phyloP scores from a whole-genome alignment of 2,888 invertebrate species.

The Eupithecia inturbata region DNA sequence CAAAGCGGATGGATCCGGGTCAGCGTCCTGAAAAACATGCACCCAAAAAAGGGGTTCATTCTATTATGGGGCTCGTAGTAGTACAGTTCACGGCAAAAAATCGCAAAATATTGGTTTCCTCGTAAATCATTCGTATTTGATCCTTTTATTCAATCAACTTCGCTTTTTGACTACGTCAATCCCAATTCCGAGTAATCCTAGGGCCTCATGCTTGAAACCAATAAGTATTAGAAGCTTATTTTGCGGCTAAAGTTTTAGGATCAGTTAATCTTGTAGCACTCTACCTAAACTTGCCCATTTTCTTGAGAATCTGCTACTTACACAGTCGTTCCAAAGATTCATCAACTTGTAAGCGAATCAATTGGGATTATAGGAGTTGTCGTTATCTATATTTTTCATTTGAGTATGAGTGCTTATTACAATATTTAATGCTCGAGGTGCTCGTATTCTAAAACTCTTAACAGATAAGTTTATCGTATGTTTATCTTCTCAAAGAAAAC shows the following conservation, averaged over 20 bases:
- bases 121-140: constrained; percentile 23
- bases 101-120: background rate
- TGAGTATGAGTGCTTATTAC: constrained; percentile 12
- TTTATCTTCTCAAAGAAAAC: background rate
- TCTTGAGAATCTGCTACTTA: constrained; percentile 38
- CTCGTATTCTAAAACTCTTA: constrained; percentile 11
- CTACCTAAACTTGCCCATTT: constrained; percentile 30
- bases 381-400: constrained; percentile 14
- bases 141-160: constrained; percentile 1
- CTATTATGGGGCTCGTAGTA: constrained; percentile 32
- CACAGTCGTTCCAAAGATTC: background rate
- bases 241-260: constrained; percentile 42
- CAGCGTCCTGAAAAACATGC: constrained; percentile 40
- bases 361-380: constrained; percentile 20
- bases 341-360: constrained; percentile 19
- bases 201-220: constrained; percentile 40
- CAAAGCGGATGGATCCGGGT: constrained; percentile 38
- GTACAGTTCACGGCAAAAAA: constrained; percentile 26
- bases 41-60: constrained; percentile 34
- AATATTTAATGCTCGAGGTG: constrained; percentile 22
- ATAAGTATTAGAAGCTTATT: background rate
- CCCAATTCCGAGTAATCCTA: background rate
- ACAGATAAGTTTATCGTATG: background rate
- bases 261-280: constrained; percentile 27
- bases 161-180: constrained; percentile 4